These are phyloP conservation scores for Anolis carolinensis DNA, from an alignment of 2,113 vertebrate genomes.

Conservation along the genomic window DNA sequence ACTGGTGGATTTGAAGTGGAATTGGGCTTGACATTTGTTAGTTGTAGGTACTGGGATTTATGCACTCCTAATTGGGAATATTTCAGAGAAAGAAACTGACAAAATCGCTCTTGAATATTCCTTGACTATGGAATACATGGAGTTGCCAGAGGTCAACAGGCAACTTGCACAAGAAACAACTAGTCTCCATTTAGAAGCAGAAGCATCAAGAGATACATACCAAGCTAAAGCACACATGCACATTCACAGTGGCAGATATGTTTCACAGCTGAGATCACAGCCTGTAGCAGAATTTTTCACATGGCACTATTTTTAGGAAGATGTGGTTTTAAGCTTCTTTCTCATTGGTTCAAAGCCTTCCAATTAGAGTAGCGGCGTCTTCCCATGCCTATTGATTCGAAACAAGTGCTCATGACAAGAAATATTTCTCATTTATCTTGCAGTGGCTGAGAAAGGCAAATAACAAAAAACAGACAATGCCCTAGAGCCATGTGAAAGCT, in stretches of 20 bases:
- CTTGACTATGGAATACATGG: too few relatives aligned
- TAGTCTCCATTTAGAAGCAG: not conserved
- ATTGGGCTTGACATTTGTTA: too few relatives aligned
- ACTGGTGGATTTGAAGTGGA: too few relatives aligned
- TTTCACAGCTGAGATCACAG: constrained; percentile 27
- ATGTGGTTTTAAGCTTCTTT: constrained; percentile 15
- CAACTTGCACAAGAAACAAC: too few relatives aligned
- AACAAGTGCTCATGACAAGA: not conserved
- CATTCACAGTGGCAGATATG: not conserved
- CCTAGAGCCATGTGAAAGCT: not conserved
- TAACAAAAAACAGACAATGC: not conserved
- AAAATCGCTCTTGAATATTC: too few relatives aligned
- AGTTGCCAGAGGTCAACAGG: too few relatives aligned
- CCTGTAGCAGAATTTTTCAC: not conserved
- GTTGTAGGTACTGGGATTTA: too few relatives aligned
- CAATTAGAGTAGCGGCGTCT: not conserved
- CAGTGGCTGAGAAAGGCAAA: not conserved
- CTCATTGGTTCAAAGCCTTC: not conserved
- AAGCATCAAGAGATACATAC: not conserved
- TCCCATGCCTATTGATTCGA: not conserved
- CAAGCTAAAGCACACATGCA: not conserved
- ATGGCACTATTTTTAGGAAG: constrained; percentile 17
- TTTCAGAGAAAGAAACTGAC: too few relatives aligned
- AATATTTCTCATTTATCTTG: not conserved
- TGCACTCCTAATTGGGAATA: too few relatives aligned